phyloP scores from a whole-genome alignment of 2,888 invertebrate genomes.

The Serripes groenlandicus region DNA sequence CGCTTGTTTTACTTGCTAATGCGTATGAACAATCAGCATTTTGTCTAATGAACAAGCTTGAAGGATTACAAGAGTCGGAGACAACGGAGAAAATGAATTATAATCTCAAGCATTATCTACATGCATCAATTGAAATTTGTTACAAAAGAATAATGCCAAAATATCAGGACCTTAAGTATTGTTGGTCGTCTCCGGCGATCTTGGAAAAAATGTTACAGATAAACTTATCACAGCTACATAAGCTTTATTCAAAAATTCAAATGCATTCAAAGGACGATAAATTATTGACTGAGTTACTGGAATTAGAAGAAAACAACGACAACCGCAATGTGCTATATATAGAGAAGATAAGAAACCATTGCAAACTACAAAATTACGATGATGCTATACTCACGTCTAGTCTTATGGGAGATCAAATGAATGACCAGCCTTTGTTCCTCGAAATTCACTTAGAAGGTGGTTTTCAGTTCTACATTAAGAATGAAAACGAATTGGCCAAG shows the following conservation, averaged over 20 bases:
- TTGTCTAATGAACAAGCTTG: slow-evolving; percentile 31
- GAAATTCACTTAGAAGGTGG: slow-evolving; percentile 40
- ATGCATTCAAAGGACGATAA: slow-evolving; percentile 28
- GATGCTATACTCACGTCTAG: slow-evolving; percentile 42
- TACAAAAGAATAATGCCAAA: slow-evolving; percentile 37
- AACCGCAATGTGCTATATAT: slow-evolving; percentile 10
- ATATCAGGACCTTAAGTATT: slow-evolving; percentile 28
- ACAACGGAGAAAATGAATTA: not conserved
- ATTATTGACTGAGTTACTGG: slow-evolving; percentile 12
- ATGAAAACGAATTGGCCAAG: slow-evolving; percentile 25
- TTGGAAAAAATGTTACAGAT: slow-evolving; percentile 22
- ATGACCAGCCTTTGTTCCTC: slow-evolving; percentile 23
- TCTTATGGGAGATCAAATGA: slow-evolving; percentile 26
- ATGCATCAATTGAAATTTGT: slow-evolving; percentile 33
- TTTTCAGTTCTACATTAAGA: slow-evolving; percentile 22
- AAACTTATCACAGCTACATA: slow-evolving; percentile 20
- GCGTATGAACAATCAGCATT: slow-evolving; percentile 50
- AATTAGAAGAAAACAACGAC: slow-evolving; percentile 3
- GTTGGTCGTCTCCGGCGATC: slow-evolving; percentile 30
- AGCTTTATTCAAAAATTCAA: slow-evolving; percentile 30
- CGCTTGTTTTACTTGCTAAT: slow-evolving; percentile 36
- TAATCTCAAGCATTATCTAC: not conserved
- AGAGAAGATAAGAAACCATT: slow-evolving; percentile 21
- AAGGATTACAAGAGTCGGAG: not conserved
- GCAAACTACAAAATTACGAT: slow-evolving; percentile 19